Evolutionary conservation across 2,113 vertebrate species (phyloP).

Genomic region (Balaeniceps rex): DNA sequence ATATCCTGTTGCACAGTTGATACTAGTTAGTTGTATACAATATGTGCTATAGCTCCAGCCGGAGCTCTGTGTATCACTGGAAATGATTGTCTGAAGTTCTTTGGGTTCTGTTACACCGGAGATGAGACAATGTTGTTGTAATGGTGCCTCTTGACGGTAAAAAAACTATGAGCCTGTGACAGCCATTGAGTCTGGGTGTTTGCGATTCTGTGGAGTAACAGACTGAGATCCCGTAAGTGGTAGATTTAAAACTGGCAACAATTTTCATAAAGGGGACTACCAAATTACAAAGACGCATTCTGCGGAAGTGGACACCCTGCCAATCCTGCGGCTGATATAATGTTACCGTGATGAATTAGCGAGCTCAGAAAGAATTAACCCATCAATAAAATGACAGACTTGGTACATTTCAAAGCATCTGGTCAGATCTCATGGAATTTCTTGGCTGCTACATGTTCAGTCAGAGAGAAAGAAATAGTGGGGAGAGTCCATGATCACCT

Average conservation of each 20-base stretch:
- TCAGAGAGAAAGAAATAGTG: background rate
- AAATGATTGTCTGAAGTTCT: background rate
- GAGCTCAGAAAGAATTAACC: background rate
- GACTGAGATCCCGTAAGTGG: background rate
- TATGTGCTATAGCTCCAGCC: background rate
- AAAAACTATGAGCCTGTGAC: background rate
- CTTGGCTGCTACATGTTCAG: background rate
- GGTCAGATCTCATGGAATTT: background rate
- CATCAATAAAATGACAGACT: constrained; percentile 1
- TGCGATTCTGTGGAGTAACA: background rate
- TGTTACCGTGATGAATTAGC: background rate
- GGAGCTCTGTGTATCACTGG: background rate
- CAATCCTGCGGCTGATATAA: background rate
- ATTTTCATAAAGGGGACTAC: background rate
- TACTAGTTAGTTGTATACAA: background rate
- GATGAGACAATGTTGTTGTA: background rate
- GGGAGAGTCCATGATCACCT: background rate
- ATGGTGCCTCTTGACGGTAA: background rate
- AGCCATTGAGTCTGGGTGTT: background rate
- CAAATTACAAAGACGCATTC: background rate
- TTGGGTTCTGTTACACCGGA: background rate
- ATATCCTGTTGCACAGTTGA: background rate
- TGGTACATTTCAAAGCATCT: constrained; percentile 1
- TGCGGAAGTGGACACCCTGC: background rate
- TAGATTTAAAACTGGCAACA: background rate